Base-by-base conservation (phyloP, 2,113 vertebrate genomes). In the Kryptolebias marmoratus region DNA sequence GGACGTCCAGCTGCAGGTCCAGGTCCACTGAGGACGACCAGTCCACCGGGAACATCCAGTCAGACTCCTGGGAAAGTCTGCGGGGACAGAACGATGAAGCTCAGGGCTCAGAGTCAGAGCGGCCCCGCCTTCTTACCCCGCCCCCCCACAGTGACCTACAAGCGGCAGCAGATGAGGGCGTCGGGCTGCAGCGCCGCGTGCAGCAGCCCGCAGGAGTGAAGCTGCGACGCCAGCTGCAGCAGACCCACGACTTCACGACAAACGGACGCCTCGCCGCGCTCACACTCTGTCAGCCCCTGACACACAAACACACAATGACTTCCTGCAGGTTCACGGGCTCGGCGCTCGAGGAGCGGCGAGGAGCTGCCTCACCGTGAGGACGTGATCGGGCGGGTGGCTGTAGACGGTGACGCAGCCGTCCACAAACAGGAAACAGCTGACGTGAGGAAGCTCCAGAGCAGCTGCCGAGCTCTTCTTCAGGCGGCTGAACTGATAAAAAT, bases 21-120 rank as follows among this genome's bases (percentile, higher is more conserved):
- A 97, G 74, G 82, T 97, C 95, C 63, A 96, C 73, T 0, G 95
- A 95, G 71, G 91, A 89, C 49, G 95, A 96, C 79, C 96, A 96
- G 87, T 96, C 95, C 75, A 95, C 15, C 0, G 74, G 80, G 48
- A 86, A 72, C 1, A 86, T 10, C 2, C 39, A 53, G 27, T 47
- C 49, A 28, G 64, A 27, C 5, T 44, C 22, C 49, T 14, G 64
- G 27, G 30, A 6, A 1, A n/a, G 27, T 63, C 65, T 72, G 57
- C 22, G 52, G 28, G n/a, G 55, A 31, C 4, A 16, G 39, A 50
- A 54, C 27, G 13, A 2, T 11, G 2, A 9, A 14, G 11, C 30
- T 49, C 11, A 64, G 45, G 12, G 5, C 32, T 50, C 9, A 59
- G 32, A 39, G 42, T 12, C 42, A 14, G 2, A 13, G 2, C 9